Evolutionary conservation across 2,888 invertebrate species (phyloP), one percentile per base, ranked within the genome.

Genomic region (Mantis religiosa): DNA sequence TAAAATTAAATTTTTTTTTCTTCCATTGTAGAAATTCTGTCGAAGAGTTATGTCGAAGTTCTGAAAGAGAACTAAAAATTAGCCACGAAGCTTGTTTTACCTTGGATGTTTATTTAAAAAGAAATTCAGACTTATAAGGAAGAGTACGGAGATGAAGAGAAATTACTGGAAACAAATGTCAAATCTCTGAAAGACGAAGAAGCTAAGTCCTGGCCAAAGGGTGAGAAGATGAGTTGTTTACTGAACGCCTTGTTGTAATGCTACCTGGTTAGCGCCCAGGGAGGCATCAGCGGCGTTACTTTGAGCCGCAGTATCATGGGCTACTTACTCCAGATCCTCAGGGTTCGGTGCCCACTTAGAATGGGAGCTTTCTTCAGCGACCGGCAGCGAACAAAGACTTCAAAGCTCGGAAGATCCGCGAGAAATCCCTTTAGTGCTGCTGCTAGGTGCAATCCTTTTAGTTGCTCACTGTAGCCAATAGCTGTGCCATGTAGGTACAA

Each of bases 241-340:
- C 54, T 71, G 54, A 71, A 71, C 54, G 54, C 25, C 54, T 71
- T 71, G 54, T 71, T 15, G 54, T 4, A 15, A 20, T 25, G 54
- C 54, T 71, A 71, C 54, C 54, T 71, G 54, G 54, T 71, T 71
- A 71, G 54, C 54, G 54, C 25, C 54, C 54, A 71, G 54, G 54
- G 54, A 71, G 54, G 54, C 54, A 71, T 71, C 54, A 25, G 54
- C 54, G 54, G 54, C 54, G 54, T 71, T 20, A 71, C 54, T 71
- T 71, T 71, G 86, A 27, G 86, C 28, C 30, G 71, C 28, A 86
- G 86, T 86, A 86, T 86, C 86, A 86, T 86, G 86, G 71, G 86
- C 85, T 28, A 30, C 71, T 86, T 86, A 86, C 27, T 86, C 86
- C 47, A 27, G 86, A 81, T 86, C 81, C 81, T 28, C 20, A 28